Evolutionary conservation across 2,113 vertebrate species (phyloP), one percentile per base, ranked within the genome.

Genomic region (Carassius gibelio): DNA sequence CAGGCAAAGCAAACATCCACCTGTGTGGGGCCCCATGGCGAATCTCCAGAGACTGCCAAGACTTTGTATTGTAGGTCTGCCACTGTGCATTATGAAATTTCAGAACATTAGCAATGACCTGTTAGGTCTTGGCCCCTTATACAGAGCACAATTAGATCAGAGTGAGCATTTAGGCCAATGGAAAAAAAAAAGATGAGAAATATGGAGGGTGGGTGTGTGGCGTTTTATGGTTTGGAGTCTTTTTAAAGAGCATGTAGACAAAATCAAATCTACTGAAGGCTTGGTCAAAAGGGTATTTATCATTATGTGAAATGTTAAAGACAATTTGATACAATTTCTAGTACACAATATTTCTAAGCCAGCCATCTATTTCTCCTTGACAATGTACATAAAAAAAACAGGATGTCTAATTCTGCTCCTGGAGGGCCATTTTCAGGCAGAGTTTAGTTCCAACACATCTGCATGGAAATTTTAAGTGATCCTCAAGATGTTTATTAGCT

Each of bases 1-100:
- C 61, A 69, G 80, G 81, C 48, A 82, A 72, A 57, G 50, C 48
- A 72, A 82, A 82, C 66, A 57, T 82, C 81, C 30, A 82, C 81
- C 81, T 82, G 64, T 82, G 48, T 45, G 26, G 17, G 19, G 50
- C 50, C 81, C 66, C 48, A 82, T 0, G 13, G 81, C 17, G 10
- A 34, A 14, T 48, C 50, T 23, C 66, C 0, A 21, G 66, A 36
- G 66, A 52, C 81, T 55, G 66, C 26, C 48, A 72, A 72, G 66
- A 82, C 48, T 78, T 78, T 71, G 6, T 59, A 59, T 7, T 59
- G 55, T 69, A 36, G 26, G 50, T 81, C 48, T 72, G 66, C 57
- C 81, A 36, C 19, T 59, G 50, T 57, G 30, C 66, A 82, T 72
- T 72, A 82, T 57, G 81, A 48, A 72, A 71, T 81, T 62, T 68